Base-by-base conservation (phyloP, 2,888 invertebrate genomes). In the Cenopis cana region DNA sequence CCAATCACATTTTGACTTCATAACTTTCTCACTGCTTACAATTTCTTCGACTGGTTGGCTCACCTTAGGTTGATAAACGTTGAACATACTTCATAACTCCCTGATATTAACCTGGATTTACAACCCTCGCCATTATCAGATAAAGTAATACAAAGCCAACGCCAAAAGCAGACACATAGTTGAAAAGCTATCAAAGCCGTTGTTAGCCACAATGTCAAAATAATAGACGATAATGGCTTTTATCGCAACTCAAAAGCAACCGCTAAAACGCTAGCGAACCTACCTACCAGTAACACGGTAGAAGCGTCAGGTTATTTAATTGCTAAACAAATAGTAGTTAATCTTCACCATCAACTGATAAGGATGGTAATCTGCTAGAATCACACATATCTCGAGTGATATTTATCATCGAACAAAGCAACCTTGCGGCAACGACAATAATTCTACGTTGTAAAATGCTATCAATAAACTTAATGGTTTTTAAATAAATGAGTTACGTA, bases 291-390 rank as follows among this genome's bases (percentile, higher is more conserved):
- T 83, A 83, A 84, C 77, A 83, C 84, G 79, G 85, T 87, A 85
- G 90, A 87, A 86, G 81, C 81, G 79, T 77, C 77, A 80, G 81
- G 76, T 81, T 79, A 79, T 83, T 81, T 81, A 83, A 83, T 83
- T 83, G 83, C 80, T 80, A 73, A 79, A 79, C 86, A 89, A 89
- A 90, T 91, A 87, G 93, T 92, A 93, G 91, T 90, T 92, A 89
- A 91, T 91, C 90, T 89, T 82, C 75, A 82, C 82, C 85, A 91
- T 91, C 88, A 86, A 83, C 76, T 79, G 89, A 91, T 92, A 92
- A 81, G 76, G 55, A 20, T 50, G 52, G 18, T 71, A 79, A 90
- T 90, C 90, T 90, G 81, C 91, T 92, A 91, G 81, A 73, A 81
- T 78, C 79, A 75, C 73, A 75, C 75, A 77, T 79, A 80, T 79